Percentiles rank a stretch among this genome's conserved stretches.
Conservation (phyloP, 2,888 invertebrate genomes). For the Sicus ferrugineus region DNA sequence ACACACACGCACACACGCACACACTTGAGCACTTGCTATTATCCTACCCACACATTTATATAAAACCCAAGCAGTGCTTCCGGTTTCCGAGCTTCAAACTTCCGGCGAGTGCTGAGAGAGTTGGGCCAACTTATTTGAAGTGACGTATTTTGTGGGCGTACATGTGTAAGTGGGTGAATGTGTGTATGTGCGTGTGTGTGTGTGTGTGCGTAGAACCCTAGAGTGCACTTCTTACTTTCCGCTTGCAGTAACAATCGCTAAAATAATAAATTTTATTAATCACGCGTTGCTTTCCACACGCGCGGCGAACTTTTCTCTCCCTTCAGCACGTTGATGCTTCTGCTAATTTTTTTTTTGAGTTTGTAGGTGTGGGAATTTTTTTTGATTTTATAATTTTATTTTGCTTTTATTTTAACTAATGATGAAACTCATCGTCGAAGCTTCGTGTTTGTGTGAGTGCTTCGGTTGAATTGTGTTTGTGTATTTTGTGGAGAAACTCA, state of each 20-base stretch:
- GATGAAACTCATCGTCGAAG: no score
- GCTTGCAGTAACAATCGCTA: slow-evolving; percentile 9
- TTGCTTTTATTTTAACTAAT: no score
- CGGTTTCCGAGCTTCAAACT: neutral
- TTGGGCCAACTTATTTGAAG: slow-evolving; percentile 19
- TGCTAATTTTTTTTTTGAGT: neutral
- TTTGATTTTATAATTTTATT: no score
- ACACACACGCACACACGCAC: slow-evolving; percentile 7
- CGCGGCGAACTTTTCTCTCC: neutral
- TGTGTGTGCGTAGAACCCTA: neutral
- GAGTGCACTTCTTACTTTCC: neutral
- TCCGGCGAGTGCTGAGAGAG: no score
- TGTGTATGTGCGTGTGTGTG: neutral
- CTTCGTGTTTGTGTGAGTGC: neutral
- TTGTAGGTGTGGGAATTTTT: neutral
- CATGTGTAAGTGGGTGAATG: neutral
- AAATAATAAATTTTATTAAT: slow-evolving; percentile 32
- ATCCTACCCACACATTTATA: slow-evolving; percentile 7
- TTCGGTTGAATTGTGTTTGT: neutral
- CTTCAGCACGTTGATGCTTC: neutral
- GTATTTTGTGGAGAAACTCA: no score
- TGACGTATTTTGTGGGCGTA: neutral
- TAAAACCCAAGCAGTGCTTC: slow-evolving; percentile 17
- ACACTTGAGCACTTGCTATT: neutral
- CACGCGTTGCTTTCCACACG: neutral